Conservation (phyloP, 2,113 vertebrate species). For the Bubo scandiacus region DNA sequence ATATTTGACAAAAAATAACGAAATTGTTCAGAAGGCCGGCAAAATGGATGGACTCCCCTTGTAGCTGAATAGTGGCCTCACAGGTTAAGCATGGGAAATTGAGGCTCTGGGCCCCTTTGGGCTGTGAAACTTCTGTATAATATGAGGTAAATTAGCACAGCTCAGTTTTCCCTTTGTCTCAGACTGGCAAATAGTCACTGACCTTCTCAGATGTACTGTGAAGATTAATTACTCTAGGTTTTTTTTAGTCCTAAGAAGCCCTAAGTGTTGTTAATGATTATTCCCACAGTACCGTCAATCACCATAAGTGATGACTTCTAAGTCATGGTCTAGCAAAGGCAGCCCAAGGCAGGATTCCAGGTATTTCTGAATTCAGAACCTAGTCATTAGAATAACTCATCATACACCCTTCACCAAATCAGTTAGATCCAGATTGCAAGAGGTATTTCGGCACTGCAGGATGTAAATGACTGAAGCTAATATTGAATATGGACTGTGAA, state of each 20-base stretch:
- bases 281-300: not conserved
- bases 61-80: not conserved
- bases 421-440: not conserved
- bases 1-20: not conserved
- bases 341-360: not conserved
- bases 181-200: not conserved
- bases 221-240: not conserved
- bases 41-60: not conserved
- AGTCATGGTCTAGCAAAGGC: not conserved
- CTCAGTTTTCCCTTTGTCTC: not conserved
- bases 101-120: not conserved
- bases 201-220: not conserved
- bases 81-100: not conserved
- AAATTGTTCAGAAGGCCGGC: not conserved
- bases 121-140: not conserved
- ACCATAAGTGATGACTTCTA: not conserved
- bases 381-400: not conserved
- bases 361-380: not conserved
- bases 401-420: not conserved
- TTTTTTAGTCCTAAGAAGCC: not conserved
- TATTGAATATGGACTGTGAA: not conserved
- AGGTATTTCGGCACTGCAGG: not conserved
- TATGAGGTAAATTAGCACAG: not conserved
- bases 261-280: not conserved
- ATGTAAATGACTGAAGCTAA: not conserved